Evolutionary conservation across 2,113 vertebrate species (phyloP).

Genomic region (Oreochromis spilurus): DNA sequence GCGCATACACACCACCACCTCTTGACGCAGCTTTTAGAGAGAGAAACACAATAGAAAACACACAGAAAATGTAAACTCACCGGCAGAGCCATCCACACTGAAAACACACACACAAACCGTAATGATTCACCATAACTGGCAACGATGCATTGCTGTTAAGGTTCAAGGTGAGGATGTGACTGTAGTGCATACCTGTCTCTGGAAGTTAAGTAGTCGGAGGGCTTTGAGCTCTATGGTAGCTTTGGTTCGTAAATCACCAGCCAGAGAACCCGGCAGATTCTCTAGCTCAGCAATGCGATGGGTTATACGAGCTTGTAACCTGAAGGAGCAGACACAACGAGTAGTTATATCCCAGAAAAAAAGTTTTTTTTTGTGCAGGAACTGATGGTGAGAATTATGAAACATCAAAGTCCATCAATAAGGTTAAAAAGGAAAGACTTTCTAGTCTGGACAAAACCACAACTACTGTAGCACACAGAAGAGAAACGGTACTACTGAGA

Average conservation of each 20-base stretch:
- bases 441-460: not conserved
- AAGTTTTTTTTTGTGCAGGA: accelerated
- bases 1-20: conserved; percentile 97
- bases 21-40: conserved; percentile 83
- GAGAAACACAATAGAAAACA: not conserved
- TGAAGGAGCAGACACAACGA: conserved; percentile 24
- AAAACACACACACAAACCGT: not conserved
- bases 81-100: not conserved
- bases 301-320: conserved; percentile 92
- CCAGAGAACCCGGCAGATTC: conserved; percentile 90
- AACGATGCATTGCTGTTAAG: not conserved
- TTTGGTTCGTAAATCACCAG: conserved; percentile 95
- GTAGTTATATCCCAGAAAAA: not conserved
- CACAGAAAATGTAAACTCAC: not conserved
- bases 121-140: not conserved
- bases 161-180: not conserved
- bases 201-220: conserved; percentile 91
- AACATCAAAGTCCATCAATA: not conserved
- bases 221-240: conserved; percentile 97
- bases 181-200: conserved; percentile 81
- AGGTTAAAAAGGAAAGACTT: not conserved
- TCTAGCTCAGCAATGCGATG: conserved; percentile 95
- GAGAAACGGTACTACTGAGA: not conserved
- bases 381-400: not conserved
- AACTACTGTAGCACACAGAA: not conserved